phyloP scores from a whole-genome alignment of 1,140 invertebrate genomes.

The Nilaparvata lugens region DNA sequence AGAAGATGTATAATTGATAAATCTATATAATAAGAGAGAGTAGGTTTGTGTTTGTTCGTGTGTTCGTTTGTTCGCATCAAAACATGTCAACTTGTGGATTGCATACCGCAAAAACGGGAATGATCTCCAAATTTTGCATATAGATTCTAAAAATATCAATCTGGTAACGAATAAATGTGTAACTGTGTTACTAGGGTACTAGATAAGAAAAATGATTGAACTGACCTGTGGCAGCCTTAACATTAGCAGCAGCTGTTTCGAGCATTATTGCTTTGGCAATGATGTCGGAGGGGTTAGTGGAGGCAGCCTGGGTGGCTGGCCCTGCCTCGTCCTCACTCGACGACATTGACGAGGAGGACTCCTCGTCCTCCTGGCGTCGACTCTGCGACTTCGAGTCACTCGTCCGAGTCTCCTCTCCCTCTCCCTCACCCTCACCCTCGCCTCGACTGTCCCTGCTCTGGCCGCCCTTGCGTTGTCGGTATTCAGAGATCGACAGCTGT shows the following conservation, averaged over 20 bases:
- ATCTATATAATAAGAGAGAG: too few relatives aligned
- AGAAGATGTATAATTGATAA: too few relatives aligned
- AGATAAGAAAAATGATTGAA: background rate
- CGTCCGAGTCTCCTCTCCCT: background rate
- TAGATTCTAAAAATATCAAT: too few relatives aligned
- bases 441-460: background rate
- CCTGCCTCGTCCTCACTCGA: slow-evolving; percentile 17
- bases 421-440: background rate
- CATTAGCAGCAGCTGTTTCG: slow-evolving; percentile 10
- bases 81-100: too few relatives aligned
- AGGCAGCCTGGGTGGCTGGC: background rate
- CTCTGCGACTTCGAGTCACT: background rate
- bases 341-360: slow-evolving; percentile 9
- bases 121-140: too few relatives aligned
- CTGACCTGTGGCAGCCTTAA: background rate
- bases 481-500: slow-evolving; percentile 61
- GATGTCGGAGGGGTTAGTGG: background rate
- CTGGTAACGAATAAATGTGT: too few relatives aligned
- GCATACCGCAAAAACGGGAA: too few relatives aligned
- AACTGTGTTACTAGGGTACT: background rate
- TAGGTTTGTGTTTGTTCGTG: too few relatives aligned
- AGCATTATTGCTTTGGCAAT: slow-evolving; percentile 21
- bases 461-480: slow-evolving; percentile 51
- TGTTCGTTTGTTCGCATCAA: too few relatives aligned
- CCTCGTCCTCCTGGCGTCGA: background rate